Conservation (phyloP, 2,113 vertebrate genomes). For the Ibidorhyncha struthersii region DNA sequence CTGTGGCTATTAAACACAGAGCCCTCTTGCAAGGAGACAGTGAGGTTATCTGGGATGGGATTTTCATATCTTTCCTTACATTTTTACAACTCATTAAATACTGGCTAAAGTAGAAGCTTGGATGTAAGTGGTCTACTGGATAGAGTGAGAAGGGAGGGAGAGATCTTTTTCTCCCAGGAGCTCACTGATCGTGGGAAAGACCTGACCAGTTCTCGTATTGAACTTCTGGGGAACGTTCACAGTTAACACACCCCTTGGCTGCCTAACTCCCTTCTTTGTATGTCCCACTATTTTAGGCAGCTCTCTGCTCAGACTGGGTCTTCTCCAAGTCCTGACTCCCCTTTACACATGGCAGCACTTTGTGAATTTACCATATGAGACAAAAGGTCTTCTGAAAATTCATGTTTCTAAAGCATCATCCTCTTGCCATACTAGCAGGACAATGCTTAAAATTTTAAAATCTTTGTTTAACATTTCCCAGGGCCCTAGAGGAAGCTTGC, state of each 20-base stretch:
- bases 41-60: background rate
- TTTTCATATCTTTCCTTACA: background rate
- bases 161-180: background rate
- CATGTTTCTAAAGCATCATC: background rate
- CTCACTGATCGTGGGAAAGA: background rate
- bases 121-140: background rate
- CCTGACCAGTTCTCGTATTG: background rate
- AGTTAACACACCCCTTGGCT: background rate
- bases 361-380: background rate
- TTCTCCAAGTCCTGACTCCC: background rate
- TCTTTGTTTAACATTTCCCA: background rate
- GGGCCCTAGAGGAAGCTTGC: background rate
- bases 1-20: background rate
- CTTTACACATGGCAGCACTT: rapidly evolving
- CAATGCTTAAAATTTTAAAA: background rate
- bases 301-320: background rate
- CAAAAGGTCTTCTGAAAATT: background rate
- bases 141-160: background rate
- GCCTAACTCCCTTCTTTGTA: background rate
- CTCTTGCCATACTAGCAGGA: background rate
- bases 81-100: background rate
- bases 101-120: background rate
- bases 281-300: background rate
- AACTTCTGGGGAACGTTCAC: background rate
- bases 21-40: background rate